phyloP scores from a whole-genome alignment of 1,140 invertebrate species.

The Dinothrombium tinctorium region DNA sequence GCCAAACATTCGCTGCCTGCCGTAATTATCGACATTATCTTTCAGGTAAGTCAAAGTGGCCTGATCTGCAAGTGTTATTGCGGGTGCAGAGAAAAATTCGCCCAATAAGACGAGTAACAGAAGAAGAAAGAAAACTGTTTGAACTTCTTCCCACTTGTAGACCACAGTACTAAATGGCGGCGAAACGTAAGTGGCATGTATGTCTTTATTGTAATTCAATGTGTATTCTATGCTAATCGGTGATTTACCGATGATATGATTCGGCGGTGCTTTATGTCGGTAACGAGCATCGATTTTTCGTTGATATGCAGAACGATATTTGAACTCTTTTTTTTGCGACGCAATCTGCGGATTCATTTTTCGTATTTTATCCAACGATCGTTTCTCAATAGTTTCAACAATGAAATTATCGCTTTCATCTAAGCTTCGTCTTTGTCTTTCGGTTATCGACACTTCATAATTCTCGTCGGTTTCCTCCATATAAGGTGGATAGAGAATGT shows the following conservation, averaged over 20 bases:
- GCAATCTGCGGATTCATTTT: no score
- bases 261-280: slow-evolving; percentile 17
- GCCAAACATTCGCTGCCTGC: slow-evolving; percentile 92
- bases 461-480: neutral
- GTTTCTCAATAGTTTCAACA: neutral
- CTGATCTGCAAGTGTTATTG: slow-evolving; percentile 85
- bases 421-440: neutral
- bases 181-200: slow-evolving; percentile 52
- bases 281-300: neutral
- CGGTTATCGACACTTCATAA: neutral
- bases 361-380: neutral
- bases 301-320: neutral
- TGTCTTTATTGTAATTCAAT: slow-evolving; percentile 36
- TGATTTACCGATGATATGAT: slow-evolving; percentile 33
- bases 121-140: slow-evolving; percentile 84
- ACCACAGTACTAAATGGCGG: slow-evolving; percentile 82
- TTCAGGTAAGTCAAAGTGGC: slow-evolving; percentile 67
- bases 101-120: slow-evolving; percentile 77
- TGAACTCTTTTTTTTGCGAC: neutral
- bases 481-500: slow-evolving; percentile 19
- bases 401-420: neutral
- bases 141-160: slow-evolving; percentile 60
- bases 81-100: slow-evolving; percentile 90
- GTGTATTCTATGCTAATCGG: slow-evolving; percentile 52
- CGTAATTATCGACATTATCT: slow-evolving; percentile 69